Percentiles rank a stretch among this genome's conserved stretches.
phyloP scores from a whole-genome alignment of 2,888 invertebrate genomes.

The Caprella mutica region DNA sequence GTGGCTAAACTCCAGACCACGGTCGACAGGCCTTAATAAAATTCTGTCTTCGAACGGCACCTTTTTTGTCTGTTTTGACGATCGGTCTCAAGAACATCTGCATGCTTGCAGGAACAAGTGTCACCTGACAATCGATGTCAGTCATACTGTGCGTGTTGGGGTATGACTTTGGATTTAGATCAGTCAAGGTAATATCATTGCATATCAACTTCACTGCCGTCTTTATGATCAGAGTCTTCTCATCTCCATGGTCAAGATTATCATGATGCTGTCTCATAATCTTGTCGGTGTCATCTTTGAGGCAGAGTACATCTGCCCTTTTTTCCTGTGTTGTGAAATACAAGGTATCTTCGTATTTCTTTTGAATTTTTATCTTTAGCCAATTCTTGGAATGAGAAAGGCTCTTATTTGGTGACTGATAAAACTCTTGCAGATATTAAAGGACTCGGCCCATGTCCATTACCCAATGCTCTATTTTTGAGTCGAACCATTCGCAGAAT shows the following conservation, averaged over 20 bases:
- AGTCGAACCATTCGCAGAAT: conserved; percentile 12
- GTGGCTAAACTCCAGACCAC: conserved; percentile 6
- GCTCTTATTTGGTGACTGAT: conserved; percentile 12
- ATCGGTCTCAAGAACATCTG: conserved; percentile 13
- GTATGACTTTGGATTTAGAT: conserved; percentile 13
- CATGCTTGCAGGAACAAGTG: conserved; percentile 12
- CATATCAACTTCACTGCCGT: conserved; percentile 10
- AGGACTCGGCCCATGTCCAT: conserved; percentile 3
- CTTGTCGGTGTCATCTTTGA: conserved; percentile 11
- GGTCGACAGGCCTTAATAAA: conserved; percentile 7
- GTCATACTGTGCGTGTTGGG: conserved; percentile 7
- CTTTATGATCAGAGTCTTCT: conserved; percentile 15
- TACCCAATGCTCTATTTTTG: conserved; percentile 3
- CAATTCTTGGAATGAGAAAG: not conserved
- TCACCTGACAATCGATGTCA: conserved; percentile 5
- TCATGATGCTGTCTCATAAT: conserved; percentile 14
- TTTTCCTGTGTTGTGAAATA: conserved; percentile 8
- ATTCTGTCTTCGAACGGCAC: conserved; percentile 4
- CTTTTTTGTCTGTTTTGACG: conserved; percentile 9
- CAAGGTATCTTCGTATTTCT: not conserved
- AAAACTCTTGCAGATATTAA: conserved; percentile 2
- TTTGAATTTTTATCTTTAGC: conserved; percentile 6
- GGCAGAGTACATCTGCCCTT: conserved; percentile 9
- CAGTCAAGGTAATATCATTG: conserved; percentile 12
- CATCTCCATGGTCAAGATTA: conserved; percentile 12